Evolutionary conservation across 2,888 invertebrate species (phyloP).

Genomic region (Melanchra persicariae): DNA sequence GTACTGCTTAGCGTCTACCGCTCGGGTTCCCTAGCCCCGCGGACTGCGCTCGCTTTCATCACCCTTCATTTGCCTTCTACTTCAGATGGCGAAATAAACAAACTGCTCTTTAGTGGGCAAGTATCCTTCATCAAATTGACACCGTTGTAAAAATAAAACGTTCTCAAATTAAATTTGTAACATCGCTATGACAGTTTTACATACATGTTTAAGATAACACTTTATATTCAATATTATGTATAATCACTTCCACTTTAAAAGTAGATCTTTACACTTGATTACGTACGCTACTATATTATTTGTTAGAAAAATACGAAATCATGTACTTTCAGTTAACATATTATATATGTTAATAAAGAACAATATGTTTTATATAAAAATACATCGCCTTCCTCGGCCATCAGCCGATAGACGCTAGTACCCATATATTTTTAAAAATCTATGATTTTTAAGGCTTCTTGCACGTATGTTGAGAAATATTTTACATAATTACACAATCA

Average conservation of each 20-base stretch:
- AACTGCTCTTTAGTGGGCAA: slow-evolving; percentile 58
- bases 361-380: slow-evolving; percentile 90
- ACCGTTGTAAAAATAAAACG: slow-evolving; percentile 77
- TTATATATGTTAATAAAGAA: slow-evolving; percentile 90
- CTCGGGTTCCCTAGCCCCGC: slow-evolving; percentile 36
- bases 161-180: slow-evolving; percentile 86
- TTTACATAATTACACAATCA: slow-evolving; percentile 86
- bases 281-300: slow-evolving; percentile 85
- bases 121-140: slow-evolving; percentile 66
- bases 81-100: slow-evolving; percentile 47
- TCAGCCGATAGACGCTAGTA: slow-evolving; percentile 87
- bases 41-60: slow-evolving; percentile 30
- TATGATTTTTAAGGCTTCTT: slow-evolving; percentile 90
- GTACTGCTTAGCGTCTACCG: slow-evolving; percentile 55
- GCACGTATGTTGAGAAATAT: slow-evolving; percentile 87
- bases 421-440: slow-evolving; percentile 89
- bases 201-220: slow-evolving; percentile 76
- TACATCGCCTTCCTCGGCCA: slow-evolving; percentile 86
- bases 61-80: slow-evolving; percentile 12
- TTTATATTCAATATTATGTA: slow-evolving; percentile 77
- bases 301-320: slow-evolving; percentile 90
- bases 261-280: slow-evolving; percentile 83
- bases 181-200: slow-evolving; percentile 76
- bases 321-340: slow-evolving; percentile 90
- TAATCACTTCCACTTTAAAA: slow-evolving; percentile 84